Conservation (phyloP, 2,888 invertebrate genomes). For the Lepidocyrtoides sp. region DNA sequence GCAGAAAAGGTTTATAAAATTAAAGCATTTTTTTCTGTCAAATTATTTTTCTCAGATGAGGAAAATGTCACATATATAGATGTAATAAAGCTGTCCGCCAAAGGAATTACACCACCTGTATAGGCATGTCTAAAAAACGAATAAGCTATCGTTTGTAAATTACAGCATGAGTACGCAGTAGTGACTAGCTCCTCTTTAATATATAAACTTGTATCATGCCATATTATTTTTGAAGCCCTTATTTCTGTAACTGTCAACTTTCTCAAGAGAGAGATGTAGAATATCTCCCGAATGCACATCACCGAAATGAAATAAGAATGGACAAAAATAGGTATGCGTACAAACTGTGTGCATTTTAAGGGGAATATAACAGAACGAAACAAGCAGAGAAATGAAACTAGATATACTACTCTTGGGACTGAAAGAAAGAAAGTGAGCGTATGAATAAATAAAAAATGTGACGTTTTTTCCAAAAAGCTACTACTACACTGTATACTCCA, state of each 20-base stretch:
- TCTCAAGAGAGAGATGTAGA: constrained; percentile 22
- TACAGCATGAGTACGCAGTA: background rate
- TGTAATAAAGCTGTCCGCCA: no score
- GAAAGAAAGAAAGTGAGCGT: background rate
- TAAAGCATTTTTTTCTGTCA: constrained; percentile 58
- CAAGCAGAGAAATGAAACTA: constrained; percentile 39
- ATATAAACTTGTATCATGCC: background rate
- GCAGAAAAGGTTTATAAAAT: constrained; percentile 50
- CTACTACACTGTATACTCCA: background rate
- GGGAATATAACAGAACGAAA: no score
- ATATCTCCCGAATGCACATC: constrained; percentile 14
- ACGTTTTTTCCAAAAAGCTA: constrained; percentile 10
- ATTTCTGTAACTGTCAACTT: constrained; percentile 39
- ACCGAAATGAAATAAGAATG: background rate
- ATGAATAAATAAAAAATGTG: constrained; percentile 35
- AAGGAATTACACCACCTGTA: no score
- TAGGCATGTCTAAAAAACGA: background rate
- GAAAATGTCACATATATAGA: no score
- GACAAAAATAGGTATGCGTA: background rate
- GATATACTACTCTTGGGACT: constrained; percentile 35
- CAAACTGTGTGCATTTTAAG: background rate
- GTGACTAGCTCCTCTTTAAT: background rate
- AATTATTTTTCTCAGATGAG: constrained; percentile 30
- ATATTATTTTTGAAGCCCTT: background rate
- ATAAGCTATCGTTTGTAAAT: background rate